Percentiles rank a stretch among this genome's conserved stretches.
Evolutionary conservation across 2,113 vertebrate species (phyloP).

Genomic region (Pelecanoides urinatrix): DNA sequence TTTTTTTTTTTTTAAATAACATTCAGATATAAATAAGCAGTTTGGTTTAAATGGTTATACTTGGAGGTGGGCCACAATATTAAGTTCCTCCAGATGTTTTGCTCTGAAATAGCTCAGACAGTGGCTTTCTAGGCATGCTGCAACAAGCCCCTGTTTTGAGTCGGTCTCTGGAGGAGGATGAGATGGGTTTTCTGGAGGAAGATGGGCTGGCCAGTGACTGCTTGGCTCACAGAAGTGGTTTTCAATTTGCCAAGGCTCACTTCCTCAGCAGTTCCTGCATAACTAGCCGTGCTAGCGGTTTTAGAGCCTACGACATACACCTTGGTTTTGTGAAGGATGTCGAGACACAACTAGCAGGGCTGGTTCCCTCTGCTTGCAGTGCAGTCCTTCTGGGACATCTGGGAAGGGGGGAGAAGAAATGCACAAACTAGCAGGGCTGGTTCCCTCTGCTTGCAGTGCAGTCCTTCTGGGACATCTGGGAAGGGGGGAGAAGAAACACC

Average conservation of each 20-base stretch:
- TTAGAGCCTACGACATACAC: neutral
- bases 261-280: neutral
- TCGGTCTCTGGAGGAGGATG: neutral
- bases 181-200: neutral
- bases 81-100: conserved; percentile 8
- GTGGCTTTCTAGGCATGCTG: neutral
- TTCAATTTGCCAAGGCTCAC: neutral
- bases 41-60: neutral
- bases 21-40: neutral
- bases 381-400: too few species aligned
- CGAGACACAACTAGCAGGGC: neutral
- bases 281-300: accelerated
- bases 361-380: neutral
- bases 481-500: neutral
- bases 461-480: accelerated
- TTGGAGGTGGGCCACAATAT: neutral
- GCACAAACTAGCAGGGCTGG: neutral
- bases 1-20: neutral
- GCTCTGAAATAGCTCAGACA: neutral
- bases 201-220: neutral
- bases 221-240: neutral
- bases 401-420: too few species aligned
- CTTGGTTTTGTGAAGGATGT: neutral
- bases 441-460: neutral
- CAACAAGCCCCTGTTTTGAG: neutral